Evolutionary conservation across 1,140 invertebrate species (phyloP).

Genomic region (Euwallacea similis): DNA sequence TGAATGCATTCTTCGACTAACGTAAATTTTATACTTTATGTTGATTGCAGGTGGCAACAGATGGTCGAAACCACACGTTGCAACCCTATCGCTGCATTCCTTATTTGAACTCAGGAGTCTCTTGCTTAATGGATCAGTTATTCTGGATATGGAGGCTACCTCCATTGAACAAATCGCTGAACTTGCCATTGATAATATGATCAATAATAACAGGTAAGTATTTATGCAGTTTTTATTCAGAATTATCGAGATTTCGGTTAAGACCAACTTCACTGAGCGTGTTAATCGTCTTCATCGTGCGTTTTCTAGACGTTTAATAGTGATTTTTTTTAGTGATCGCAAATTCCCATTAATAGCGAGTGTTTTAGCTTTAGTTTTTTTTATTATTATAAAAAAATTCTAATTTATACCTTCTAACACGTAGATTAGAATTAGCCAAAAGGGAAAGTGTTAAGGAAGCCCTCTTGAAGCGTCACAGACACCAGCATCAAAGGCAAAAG

Average conservation of each 20-base stretch:
- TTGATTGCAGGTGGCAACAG: constrained; percentile 69
- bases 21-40: not conserved
- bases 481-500: constrained; percentile 89
- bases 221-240: not conserved
- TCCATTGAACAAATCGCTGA: constrained; percentile 87
- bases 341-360: not conserved
- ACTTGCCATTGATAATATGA: constrained; percentile 89
- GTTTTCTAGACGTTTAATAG: not conserved
- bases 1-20: not conserved
- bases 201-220: constrained; percentile 67
- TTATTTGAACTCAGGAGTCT: constrained; percentile 87
- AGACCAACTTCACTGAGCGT: no score
- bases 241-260: no score
- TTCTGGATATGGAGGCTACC: constrained; percentile 87
- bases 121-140: constrained; percentile 85
- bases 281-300: no score
- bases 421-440: constrained; percentile 66
- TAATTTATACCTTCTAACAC: not conserved
- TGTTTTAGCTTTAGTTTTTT: not conserved
- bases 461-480: constrained; percentile 86
- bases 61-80: constrained; percentile 94
- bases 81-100: constrained; percentile 87
- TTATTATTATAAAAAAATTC: constrained; percentile 1
- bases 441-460: constrained; percentile 86
- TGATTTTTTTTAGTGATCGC: not conserved